Evolutionary conservation across 2,113 vertebrate genomes (phyloP).

Genomic region (Triplophysa dalaica): DNA sequence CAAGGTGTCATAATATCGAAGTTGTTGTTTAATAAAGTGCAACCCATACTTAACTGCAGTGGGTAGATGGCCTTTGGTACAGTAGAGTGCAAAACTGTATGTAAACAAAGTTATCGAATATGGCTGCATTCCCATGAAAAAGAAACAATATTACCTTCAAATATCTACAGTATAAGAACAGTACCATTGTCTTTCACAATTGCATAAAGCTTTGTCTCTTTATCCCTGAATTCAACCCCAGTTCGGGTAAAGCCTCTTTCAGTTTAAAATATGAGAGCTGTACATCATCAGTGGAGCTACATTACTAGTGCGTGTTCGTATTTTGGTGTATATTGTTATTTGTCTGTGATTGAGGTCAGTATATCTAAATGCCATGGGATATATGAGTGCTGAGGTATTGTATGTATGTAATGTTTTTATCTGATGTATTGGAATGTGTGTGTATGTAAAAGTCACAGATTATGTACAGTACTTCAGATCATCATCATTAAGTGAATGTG

Average conservation of each 20-base stretch:
- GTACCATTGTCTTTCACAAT: conserved; percentile 61
- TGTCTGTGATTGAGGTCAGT: conserved; percentile 11
- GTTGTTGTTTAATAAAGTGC: too few species aligned
- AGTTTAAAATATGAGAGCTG: neutral
- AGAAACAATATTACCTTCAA: conserved; percentile 52
- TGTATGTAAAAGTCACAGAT: neutral
- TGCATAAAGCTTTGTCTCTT: conserved; percentile 70
- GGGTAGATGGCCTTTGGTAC: conserved; percentile 40
- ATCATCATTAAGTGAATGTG: neutral
- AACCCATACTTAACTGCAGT: neutral
- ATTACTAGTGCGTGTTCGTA: neutral
- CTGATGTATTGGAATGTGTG: neutral
- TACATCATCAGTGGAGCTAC: neutral
- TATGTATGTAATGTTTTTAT: conserved; percentile 1
- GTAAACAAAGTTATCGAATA: conserved; percentile 55
- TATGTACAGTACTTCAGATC: neutral
- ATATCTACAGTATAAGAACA: conserved; percentile 42
- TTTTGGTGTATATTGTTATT: conserved; percentile 6
- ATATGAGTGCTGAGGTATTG: neutral
- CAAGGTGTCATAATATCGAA: too few species aligned
- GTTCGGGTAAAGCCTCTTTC: conserved; percentile 33
- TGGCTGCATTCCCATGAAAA: conserved; percentile 56
- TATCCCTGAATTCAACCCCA: conserved; percentile 69
- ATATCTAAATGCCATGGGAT: neutral
- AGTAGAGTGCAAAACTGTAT: conserved; percentile 42